Base-by-base conservation (phyloP, 2,888 invertebrate genomes). In the Tenodera sinensis region DNA sequence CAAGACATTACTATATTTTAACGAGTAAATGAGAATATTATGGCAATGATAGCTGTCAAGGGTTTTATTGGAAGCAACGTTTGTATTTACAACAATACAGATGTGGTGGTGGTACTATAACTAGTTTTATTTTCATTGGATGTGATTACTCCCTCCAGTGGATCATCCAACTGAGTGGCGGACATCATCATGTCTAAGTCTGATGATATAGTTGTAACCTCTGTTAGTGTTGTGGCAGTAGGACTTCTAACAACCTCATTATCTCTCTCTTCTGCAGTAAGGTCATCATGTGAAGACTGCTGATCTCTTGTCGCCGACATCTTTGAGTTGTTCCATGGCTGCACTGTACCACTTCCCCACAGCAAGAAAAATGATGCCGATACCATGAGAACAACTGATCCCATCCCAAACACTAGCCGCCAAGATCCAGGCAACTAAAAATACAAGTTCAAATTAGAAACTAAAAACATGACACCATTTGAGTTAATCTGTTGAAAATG, bases 361-460 rank as follows among this genome's bases (percentile, higher is more conserved):
- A 94, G 93, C 92, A 95, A 93, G 91, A 95, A 95, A 85, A 95
- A 94, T 1, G 94, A 93, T 1, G 94, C 94, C 4, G 95, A 95
- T n/a, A 94, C 93, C 9, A 95, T 91, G n/a, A 95, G 91, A 20
- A 95, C 94, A 1, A 94, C 94, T 2, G 95, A 94, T 1, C 95
- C 95, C 7, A 94, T 94, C 0, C 95, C 95, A 91, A 95, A 95
- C 3, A 95, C 95, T 28, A 95, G 91, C 28, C 94, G 93, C 95
- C 95, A 95, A 91, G 94, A 95, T 15, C 94, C 94, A 87, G 95
- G 94, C 91, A 95, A 94, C 95, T 95, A 91, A 87, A 92, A 92
- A 14, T 15, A 42, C 12, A 25, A 25, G 25, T 28, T 20, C 25
- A 15, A 84, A 14, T 84, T 84, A 34, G 34, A 34, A 34, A 34